Evolutionary conservation across 64 coral and sea anemone species (phyloP), one percentile per base, ranked within the genome.

Genomic region (Stichodactyla helianthus): DNA sequence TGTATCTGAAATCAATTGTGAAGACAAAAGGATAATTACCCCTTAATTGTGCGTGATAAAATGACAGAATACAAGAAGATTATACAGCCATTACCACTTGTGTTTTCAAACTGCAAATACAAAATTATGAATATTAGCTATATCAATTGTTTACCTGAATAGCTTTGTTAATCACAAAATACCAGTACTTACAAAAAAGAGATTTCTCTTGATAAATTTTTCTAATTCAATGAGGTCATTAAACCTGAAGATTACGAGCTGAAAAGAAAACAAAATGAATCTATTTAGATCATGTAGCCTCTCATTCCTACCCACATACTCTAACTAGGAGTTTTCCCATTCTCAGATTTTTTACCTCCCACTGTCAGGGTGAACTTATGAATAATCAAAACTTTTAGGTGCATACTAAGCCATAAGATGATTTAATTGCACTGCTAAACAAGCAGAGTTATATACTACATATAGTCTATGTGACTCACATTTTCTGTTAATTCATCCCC

Each of bases 121-220:
- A 57, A 31, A 25, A 44, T 44, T 44, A 52, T 15, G 31, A 23
- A 76, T 44, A 90, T 84, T 54, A 84, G 28, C 8, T 1, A 65
- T 6, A 74, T 74, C 8, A n/a, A 74, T 74, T 3, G 13, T 9
- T 58, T 6, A 74, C 10, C 8, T 10, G 1, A 7, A 27, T 51
- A 44, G 15, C 20, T 13, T 57, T 59, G 50, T 6, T 10, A 44
- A 19, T 54, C 23, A 17, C 55, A 57, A 18, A 20, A 16, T 88
- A 92, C n/a, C n/a, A n/a, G n/a, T n/a, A n/a, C 93, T 95, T 95
- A 95, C 93, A 84, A 87, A 95, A 44, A 90, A 86, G 62, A 95
- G 79, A 59, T 95, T 83, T 89, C 77, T 89, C 90, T 95, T 95
- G 53, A 92, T 70, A 86, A 95, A 95, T 51, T 56, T 79, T 68